phyloP scores from a whole-genome alignment of 2,113 vertebrate genomes.

The Scopus umbretta region DNA sequence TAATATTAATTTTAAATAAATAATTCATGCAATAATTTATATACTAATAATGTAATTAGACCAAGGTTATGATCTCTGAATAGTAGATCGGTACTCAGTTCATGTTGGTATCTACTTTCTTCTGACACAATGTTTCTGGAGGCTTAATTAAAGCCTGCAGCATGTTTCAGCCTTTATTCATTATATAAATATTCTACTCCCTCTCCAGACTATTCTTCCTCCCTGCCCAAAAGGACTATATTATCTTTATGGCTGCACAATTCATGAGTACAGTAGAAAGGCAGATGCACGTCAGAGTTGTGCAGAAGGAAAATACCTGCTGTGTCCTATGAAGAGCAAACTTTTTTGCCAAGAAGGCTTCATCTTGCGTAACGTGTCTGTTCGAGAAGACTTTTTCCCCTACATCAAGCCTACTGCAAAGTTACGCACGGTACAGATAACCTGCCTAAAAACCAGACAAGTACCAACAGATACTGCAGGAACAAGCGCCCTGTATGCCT shows the following conservation, averaged over 20 bases:
- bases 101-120: neutral
- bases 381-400: neutral
- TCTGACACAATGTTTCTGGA: conserved; percentile 27
- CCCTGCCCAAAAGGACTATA: neutral
- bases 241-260: neutral
- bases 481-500: rapidly evolving
- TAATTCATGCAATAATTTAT: conserved; percentile 48
- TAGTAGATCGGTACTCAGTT: neutral
- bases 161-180: neutral
- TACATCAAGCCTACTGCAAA: neutral
- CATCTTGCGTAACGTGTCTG: rapidly evolving
- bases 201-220: neutral
- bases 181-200: neutral
- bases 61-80: conserved; percentile 52
- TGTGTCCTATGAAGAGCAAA: neutral
- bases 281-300: neutral
- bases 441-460: neutral
- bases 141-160: conserved; percentile 37
- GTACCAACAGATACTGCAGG: neutral
- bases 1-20: conserved; percentile 51
- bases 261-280: neutral
- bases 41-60: conserved; percentile 56
- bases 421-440: neutral
- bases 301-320: neutral
- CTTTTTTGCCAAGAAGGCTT: too few relatives aligned